Evolutionary conservation across 2,113 vertebrate species (phyloP).

Genomic region (Semicossyphus pulcher): DNA sequence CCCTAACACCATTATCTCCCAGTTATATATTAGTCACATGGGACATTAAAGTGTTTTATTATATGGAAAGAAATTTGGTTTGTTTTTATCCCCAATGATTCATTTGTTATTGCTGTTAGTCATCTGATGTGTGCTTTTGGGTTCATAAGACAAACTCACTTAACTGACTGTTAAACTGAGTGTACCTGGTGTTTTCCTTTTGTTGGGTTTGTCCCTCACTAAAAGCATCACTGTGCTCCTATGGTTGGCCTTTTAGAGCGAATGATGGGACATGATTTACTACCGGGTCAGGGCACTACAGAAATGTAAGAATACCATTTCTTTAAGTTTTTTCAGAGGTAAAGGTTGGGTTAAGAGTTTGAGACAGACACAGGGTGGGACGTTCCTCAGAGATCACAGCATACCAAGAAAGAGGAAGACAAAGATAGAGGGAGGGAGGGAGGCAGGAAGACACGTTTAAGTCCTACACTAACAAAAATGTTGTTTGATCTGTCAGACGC

Average conservation of each 20-base stretch:
- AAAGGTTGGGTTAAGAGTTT: constrained; percentile 57
- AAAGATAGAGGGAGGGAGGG: constrained; percentile 16
- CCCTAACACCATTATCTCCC: constrained; percentile 63
- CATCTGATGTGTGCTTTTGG: constrained; percentile 43
- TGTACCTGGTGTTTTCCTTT: constrained; percentile 45
- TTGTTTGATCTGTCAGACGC: constrained; percentile 69
- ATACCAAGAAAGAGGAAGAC: constrained; percentile 47
- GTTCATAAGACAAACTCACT: constrained; percentile 33
- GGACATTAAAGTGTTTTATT: constrained; percentile 73
- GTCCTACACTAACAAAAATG: constrained; percentile 62
- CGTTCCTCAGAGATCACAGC: constrained; percentile 54
- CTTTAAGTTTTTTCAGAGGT: constrained; percentile 29
- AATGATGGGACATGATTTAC: neutral
- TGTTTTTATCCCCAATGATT: constrained; percentile 60
- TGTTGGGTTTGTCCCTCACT: neutral
- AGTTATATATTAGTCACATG: constrained; percentile 69
- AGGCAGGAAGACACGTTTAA: constrained; percentile 58
- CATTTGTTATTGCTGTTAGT: constrained; percentile 65
- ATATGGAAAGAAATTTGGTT: constrained; percentile 55
- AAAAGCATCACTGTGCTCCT: neutral
- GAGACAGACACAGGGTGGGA: constrained; percentile 46
- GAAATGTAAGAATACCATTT: constrained; percentile 7
- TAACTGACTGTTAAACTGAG: neutral
- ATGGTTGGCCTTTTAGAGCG: neutral
- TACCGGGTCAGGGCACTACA: neutral